phyloP scores from a whole-genome alignment of 2,888 invertebrate species.

The Cantharis lateralis region DNA sequence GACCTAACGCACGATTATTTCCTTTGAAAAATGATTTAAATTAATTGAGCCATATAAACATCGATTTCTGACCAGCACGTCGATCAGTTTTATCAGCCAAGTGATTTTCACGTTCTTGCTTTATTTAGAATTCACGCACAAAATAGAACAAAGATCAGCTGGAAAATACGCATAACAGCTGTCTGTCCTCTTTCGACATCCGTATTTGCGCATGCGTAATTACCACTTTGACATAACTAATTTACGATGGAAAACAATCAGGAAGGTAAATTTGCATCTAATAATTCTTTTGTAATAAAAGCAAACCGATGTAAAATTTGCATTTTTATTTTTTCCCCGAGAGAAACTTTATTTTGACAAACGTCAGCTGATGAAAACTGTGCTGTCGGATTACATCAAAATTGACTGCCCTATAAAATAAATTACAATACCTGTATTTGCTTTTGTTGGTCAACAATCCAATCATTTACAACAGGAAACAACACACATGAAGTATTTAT shows the following conservation, averaged over 20 bases:
- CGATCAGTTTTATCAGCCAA: neutral
- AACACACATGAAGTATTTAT: conserved; percentile 34
- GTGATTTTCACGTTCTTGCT: neutral
- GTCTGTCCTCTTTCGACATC: conserved; percentile 24
- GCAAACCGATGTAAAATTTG: neutral
- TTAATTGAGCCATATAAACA: neutral
- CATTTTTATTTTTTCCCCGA: neutral
- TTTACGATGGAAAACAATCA: neutral
- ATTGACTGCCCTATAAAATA: neutral
- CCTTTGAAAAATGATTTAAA: neutral
- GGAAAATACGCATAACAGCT: conserved; percentile 38
- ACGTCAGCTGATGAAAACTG: neutral
- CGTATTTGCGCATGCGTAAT: neutral
- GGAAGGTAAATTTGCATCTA: neutral
- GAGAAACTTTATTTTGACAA: neutral
- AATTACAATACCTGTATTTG: neutral
- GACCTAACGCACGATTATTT: neutral
- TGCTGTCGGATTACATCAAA: neutral
- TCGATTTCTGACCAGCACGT: neutral
- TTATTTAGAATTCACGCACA: conserved; percentile 6
- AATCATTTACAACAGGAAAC: neutral
- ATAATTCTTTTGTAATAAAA: neutral
- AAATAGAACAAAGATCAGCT: conserved; percentile 43
- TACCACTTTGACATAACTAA: neutral
- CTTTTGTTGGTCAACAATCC: neutral